Evolutionary conservation across 2,113 vertebrate genomes (phyloP).

Genomic region (Colistium nudipinnis): DNA sequence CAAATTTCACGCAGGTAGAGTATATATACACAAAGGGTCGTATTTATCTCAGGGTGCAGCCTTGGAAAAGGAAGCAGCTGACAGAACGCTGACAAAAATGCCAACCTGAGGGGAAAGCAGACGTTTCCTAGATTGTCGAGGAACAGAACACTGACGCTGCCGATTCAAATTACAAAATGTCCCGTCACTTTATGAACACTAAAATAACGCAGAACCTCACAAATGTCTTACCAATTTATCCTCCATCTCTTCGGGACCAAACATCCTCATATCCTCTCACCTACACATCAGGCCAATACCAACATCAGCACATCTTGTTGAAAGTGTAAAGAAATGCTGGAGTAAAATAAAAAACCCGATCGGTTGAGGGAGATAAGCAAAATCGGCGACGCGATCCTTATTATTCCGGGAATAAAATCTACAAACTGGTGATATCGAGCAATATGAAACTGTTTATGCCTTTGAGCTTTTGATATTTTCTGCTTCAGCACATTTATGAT

Average conservation of each 20-base stretch:
- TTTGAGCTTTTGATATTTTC: slow-evolving; percentile 39
- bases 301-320: background rate
- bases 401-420: slow-evolving; percentile 23
- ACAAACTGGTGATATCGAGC: background rate
- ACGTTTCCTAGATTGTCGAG: slow-evolving; percentile 37
- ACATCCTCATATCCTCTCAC: slow-evolving; percentile 1
- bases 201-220: no score
- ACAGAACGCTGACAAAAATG: slow-evolving; percentile 21
- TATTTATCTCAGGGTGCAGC: slow-evolving; percentile 36
- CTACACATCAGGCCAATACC: slow-evolving; percentile 5
- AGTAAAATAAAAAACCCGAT: background rate
- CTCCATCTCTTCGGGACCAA: background rate
- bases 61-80: slow-evolving; percentile 46
- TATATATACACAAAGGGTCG: background rate
- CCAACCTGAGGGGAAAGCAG: slow-evolving; percentile 42
- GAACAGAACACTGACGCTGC: background rate
- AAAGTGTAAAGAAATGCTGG: background rate
- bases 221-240: background rate
- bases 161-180: background rate
- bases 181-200: background rate
- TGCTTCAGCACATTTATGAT: slow-evolving; percentile 39
- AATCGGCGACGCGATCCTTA: background rate
- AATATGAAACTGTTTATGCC: slow-evolving; percentile 8
- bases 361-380: background rate
- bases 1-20: background rate